These are phyloP conservation scores for Xylocampa areola DNA, from an alignment of 2,888 invertebrate genomes.

Conservation along the genomic window DNA sequence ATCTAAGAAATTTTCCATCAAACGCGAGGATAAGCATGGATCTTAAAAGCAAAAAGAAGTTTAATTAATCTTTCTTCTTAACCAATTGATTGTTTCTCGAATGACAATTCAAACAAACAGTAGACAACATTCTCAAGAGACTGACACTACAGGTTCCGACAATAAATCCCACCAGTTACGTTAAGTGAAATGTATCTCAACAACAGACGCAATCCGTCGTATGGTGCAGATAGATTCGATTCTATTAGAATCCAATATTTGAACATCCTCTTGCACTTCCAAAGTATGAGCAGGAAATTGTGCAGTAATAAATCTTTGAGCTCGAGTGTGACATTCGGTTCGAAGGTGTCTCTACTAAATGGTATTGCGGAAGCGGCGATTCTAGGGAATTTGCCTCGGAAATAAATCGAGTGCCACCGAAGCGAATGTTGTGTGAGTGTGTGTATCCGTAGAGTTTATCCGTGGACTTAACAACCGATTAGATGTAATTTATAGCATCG, in stretches of 20 bases:
- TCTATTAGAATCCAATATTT: conserved; percentile 65
- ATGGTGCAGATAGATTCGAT: conserved; percentile 55
- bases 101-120: conserved; percentile 26
- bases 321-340: conserved; percentile 37
- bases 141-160: conserved; percentile 12
- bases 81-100: too few species aligned
- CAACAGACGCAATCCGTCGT: conserved; percentile 42
- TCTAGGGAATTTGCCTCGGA: conserved; percentile 52
- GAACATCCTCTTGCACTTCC: conserved; percentile 56
- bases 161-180: conserved; percentile 44
- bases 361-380: conserved; percentile 50
- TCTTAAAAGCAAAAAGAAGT: too few species aligned
- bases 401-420: conserved; percentile 47
- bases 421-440: conserved; percentile 27
- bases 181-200: conserved; percentile 52
- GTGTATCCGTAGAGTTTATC: conserved; percentile 35
- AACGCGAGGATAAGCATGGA: too few species aligned
- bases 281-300: conserved; percentile 52
- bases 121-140: conserved; percentile 32
- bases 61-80: too few species aligned
- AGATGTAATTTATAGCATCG: conserved; percentile 42
- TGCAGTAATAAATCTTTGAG: conserved; percentile 53
- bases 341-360: conserved; percentile 48
- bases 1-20: too few species aligned
- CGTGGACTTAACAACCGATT: conserved; percentile 45